Percentiles rank a stretch among this genome's conserved stretches.
phyloP scores from a whole-genome alignment of 1,140 invertebrate genomes.

The Bombus waltoni region DNA sequence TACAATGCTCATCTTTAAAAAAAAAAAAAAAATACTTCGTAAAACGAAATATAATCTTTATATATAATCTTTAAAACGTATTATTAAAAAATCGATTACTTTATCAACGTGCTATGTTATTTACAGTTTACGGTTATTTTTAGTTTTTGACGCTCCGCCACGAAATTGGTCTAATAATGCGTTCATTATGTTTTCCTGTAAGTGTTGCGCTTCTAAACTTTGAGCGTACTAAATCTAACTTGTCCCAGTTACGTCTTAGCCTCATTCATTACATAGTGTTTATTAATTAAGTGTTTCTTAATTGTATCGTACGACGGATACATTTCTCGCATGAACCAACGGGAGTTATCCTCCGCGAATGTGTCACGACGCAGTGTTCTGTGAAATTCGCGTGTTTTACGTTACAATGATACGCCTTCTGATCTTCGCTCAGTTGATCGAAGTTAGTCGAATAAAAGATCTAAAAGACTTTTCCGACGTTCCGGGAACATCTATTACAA shows the following conservation, averaged over 20 bases:
- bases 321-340: conserved; percentile 23
- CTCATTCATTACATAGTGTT: conserved; percentile 46
- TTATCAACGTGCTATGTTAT: too few species aligned
- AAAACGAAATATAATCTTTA: not conserved
- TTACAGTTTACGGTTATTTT: not conserved
- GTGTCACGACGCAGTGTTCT: not conserved
- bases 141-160: not conserved
- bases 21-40: not conserved
- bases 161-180: conserved; percentile 14
- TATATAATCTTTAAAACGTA: not conserved
- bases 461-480: not conserved
- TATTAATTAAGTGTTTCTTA: conserved; percentile 68
- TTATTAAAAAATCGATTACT: not conserved
- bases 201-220: conserved; percentile 1
- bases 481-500: not conserved
- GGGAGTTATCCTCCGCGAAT: conserved; percentile 8
- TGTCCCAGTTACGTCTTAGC: conserved; percentile 48
- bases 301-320: conserved; percentile 46
- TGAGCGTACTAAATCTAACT: conserved; percentile 53
- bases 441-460: conserved; percentile 13
- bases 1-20: too few species aligned
- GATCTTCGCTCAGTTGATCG: not conserved
- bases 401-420: not conserved
- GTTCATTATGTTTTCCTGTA: not conserved
- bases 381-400: not conserved